These are phyloP conservation scores for Epizoanthus scotinus DNA, from an alignment of 92 coral and sea anemone species.

Conservation along the genomic window DNA sequence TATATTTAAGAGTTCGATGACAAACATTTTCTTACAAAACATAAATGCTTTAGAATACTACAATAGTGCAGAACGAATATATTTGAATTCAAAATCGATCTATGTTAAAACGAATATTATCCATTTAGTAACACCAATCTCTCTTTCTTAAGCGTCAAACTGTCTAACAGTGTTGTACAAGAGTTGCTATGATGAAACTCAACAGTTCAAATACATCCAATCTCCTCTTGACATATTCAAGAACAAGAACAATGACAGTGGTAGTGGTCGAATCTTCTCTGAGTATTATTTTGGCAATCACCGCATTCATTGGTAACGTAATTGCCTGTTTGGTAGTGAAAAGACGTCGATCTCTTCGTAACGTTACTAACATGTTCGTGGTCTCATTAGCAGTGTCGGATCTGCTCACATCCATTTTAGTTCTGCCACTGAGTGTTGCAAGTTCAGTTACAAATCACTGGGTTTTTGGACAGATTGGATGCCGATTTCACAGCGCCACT, in stretches of 20 bases:
- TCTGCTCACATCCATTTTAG: slow-evolving; percentile 1
- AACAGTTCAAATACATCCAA: background rate
- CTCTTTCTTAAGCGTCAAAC: background rate
- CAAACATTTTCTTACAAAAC: too few relatives aligned
- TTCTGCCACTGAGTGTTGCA: background rate
- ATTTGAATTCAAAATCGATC: too few relatives aligned
- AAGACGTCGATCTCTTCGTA: slow-evolving; percentile 6
- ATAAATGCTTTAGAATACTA: too few relatives aligned
- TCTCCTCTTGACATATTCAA: too few relatives aligned
- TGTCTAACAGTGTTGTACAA: background rate
- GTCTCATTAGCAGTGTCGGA: slow-evolving; percentile 21
- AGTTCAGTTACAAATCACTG: slow-evolving; percentile 8
- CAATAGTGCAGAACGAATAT: too few relatives aligned
- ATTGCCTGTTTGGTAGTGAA: slow-evolving; percentile 15
- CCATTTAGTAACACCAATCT: too few relatives aligned
- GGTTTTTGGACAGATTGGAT: slow-evolving; percentile 19
- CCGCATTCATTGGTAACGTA: slow-evolving; percentile 15
- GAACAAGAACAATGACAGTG: background rate
- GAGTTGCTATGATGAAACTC: background rate
- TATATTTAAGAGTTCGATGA: too few relatives aligned
- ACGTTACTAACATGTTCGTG: slow-evolving; percentile 12
- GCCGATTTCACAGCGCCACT: background rate
- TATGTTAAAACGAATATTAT: too few relatives aligned
- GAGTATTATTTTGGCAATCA: background rate
- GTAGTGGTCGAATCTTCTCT: background rate